phyloP scores from a whole-genome alignment of 2,888 invertebrate genomes.

The Melitaea athalia region DNA sequence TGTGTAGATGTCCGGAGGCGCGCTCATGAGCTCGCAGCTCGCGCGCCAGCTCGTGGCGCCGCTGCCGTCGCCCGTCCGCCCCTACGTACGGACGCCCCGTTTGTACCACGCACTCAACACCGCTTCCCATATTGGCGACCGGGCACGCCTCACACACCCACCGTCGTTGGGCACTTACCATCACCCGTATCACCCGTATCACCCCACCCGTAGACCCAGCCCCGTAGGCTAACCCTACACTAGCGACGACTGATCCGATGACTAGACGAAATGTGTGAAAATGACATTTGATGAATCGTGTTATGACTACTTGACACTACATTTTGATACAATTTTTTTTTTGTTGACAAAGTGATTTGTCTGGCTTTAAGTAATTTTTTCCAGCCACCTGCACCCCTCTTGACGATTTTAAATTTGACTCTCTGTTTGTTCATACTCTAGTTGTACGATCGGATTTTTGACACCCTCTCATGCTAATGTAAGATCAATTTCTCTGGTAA shows the following conservation, averaged over 20 bases:
- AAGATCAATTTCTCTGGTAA: constrained; percentile 10
- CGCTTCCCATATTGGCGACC: constrained; percentile 76
- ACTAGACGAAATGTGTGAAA: too few relatives aligned
- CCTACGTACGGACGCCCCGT: constrained; percentile 81
- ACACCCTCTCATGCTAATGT: background rate
- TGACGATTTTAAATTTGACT: background rate
- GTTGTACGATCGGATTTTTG: background rate
- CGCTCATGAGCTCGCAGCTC: constrained; percentile 83
- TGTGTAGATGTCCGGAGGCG: constrained; percentile 64
- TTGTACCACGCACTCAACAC: constrained; percentile 82
- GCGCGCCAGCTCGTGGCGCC: constrained; percentile 84
- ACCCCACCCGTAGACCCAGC: background rate
- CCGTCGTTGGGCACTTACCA: constrained; percentile 32
- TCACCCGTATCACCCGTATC: too few relatives aligned
- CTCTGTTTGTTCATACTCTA: background rate
- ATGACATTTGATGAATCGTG: too few relatives aligned
- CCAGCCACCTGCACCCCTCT: background rate
- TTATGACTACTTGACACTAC: too few relatives aligned
- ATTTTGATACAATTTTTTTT: too few relatives aligned
- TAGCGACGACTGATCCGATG: too few relatives aligned
- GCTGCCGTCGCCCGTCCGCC: constrained; percentile 76
- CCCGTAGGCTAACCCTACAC: too few relatives aligned
- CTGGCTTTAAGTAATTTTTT: too few relatives aligned
- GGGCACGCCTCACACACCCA: constrained; percentile 36
- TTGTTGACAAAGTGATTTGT: too few relatives aligned